Conservation (phyloP, 2,888 invertebrate genomes). For the Branchipolynoe longqiensis region DNA sequence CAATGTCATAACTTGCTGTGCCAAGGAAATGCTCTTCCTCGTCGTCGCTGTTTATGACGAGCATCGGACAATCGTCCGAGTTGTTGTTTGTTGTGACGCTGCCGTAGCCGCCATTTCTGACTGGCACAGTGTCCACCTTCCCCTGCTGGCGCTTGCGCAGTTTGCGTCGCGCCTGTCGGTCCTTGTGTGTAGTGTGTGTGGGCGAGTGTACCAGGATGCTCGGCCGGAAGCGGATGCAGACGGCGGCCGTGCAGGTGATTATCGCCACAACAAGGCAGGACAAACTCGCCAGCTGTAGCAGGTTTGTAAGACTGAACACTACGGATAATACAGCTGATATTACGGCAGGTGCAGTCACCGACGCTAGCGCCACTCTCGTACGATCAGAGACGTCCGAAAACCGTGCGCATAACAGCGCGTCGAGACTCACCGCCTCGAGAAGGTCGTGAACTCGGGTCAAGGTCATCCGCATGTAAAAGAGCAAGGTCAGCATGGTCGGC, state of each 20-base stretch:
- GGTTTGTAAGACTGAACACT: slow-evolving; percentile 22
- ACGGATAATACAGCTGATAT: neutral
- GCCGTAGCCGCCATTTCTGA: slow-evolving; percentile 19
- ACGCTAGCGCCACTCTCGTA: neutral
- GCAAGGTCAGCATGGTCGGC: neutral
- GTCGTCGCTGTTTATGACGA: slow-evolving; percentile 21
- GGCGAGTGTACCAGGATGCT: slow-evolving; percentile 39
- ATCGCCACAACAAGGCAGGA: neutral
- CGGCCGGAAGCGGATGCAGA: slow-evolving; percentile 25
- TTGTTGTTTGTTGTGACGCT: slow-evolving; percentile 28
- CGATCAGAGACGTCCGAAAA: slow-evolving; percentile 3
- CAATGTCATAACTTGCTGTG: neutral
- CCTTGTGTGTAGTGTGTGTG: slow-evolving; percentile 15
- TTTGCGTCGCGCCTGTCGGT: neutral
- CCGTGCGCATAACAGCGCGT: slow-evolving; percentile 39
- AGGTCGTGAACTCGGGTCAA: slow-evolving; percentile 17
- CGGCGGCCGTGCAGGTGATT: slow-evolving; percentile 5
- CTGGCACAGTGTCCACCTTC: neutral
- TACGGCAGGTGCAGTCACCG: neutral
- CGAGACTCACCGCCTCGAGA: slow-evolving; percentile 31
- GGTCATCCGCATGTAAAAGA: slow-evolving; percentile 39
- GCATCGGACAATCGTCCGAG: slow-evolving; percentile 18
- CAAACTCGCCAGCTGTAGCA: slow-evolving; percentile 22
- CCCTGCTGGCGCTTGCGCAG: slow-evolving; percentile 3
- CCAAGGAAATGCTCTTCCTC: slow-evolving; percentile 35